Evolutionary conservation across 2,113 vertebrate species (phyloP).

Genomic region (Calidris pugnax): DNA sequence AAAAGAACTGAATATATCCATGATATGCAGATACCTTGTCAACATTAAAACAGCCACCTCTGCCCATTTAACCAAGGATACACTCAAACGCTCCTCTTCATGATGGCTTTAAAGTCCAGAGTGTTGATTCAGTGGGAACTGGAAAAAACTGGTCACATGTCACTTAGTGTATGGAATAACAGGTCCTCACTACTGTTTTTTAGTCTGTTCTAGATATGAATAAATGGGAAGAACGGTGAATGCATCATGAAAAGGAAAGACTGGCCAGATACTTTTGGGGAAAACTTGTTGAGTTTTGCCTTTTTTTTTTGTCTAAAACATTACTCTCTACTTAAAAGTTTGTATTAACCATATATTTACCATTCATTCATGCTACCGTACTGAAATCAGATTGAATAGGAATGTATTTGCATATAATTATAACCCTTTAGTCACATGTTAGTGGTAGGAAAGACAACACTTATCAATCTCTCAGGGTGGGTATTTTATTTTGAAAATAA

Average conservation of each 20-base stretch:
- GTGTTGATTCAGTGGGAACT: neutral
- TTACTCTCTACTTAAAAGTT: neutral
- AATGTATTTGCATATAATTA: neutral
- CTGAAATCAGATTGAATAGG: neutral
- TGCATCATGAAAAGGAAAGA: neutral
- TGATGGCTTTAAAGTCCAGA: neutral
- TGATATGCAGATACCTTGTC: neutral
- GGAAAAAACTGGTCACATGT: neutral
- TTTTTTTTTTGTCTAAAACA: neutral
- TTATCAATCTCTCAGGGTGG: neutral
- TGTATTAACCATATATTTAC: neutral
- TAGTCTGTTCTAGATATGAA: neutral
- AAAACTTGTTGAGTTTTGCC: neutral
- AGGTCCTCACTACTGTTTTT: neutral
- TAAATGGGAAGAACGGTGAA: accelerated
- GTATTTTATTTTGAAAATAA: neutral
- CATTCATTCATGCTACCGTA: neutral
- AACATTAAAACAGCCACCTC: accelerated
- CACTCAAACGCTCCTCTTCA: neutral
- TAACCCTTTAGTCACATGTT: neutral
- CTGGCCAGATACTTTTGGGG: neutral
- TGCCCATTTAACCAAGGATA: neutral
- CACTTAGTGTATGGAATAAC: accelerated
- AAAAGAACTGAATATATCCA: neutral
- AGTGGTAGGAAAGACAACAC: neutral